phyloP scores from a whole-genome alignment of 2,113 vertebrate species.

The Psammodynastes pulverulentus region DNA sequence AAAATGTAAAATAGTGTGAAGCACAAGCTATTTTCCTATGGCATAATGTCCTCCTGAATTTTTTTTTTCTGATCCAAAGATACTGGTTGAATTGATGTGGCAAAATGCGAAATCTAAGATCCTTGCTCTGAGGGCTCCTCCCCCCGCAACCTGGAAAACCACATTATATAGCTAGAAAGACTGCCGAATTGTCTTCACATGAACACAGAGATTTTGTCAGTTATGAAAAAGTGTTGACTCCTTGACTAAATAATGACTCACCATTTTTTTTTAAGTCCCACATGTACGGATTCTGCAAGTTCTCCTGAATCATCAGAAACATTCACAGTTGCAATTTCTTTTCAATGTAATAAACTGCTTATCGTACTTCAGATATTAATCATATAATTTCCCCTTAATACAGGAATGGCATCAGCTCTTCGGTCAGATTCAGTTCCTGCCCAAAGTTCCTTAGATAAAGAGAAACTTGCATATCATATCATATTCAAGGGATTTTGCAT shows the following conservation, averaged over 20 bases:
- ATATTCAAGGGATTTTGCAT: not conserved
- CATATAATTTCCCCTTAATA: not conserved
- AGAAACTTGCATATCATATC: not conserved
- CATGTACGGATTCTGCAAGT: not conserved
- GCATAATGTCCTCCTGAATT: not conserved
- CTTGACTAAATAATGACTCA: not conserved
- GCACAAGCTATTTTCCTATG: not conserved
- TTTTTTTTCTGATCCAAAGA: not conserved
- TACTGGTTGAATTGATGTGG: not conserved
- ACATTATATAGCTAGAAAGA: not conserved
- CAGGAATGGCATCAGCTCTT: not conserved
- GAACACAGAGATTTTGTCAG: not conserved
- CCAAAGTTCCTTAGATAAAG: not conserved
- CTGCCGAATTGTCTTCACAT: not conserved
- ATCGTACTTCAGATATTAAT: not conserved
- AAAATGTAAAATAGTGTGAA: conserved; percentile 9
- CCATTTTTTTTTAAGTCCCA: not conserved
- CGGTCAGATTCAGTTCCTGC: not conserved
- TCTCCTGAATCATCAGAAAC: not conserved
- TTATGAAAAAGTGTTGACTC: not conserved
- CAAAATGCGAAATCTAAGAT: not conserved
- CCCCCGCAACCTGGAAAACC: not conserved
- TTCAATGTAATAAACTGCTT: not conserved
- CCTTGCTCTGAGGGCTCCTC: not conserved
- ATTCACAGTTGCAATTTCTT: not conserved